Percentiles rank a stretch among this genome's conserved stretches.
These are phyloP conservation scores for Jordanella pulchra DNA, from an alignment of 2,797 vertebrate genomes.

Conservation along the genomic window DNA sequence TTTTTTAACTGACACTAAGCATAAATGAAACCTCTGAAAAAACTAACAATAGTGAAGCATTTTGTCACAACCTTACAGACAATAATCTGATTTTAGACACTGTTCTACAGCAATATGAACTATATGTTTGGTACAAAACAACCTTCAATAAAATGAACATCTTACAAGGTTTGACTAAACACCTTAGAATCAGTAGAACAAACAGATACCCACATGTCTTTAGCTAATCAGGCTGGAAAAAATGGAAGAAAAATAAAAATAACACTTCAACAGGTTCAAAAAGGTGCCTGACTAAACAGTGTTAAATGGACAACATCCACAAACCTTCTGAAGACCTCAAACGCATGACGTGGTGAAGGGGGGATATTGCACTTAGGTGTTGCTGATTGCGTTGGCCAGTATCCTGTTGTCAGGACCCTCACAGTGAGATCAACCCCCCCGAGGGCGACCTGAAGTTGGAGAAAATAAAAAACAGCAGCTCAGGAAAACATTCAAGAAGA, in stretches of 20 bases:
- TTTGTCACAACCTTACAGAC: too few relatives aligned
- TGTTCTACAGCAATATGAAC: too few relatives aligned
- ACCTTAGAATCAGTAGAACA: background rate
- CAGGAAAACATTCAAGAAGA: background rate
- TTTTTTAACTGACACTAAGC: too few relatives aligned
- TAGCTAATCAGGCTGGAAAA: too few relatives aligned
- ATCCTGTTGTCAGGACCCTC: slow-evolving; percentile 96
- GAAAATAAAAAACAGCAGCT: slow-evolving; percentile 7
- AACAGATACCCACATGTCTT: background rate
- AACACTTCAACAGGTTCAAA: background rate
- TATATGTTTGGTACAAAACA: too few relatives aligned
- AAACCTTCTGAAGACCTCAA: slow-evolving; percentile 98
- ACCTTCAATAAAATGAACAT: background rate
- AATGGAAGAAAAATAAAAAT: background rate
- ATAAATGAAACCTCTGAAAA: too few relatives aligned
- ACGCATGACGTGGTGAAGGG: slow-evolving; percentile 94
- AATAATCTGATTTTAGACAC: too few relatives aligned
- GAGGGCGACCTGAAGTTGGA: slow-evolving; percentile 85
- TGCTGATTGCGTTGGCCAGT: slow-evolving; percentile 99
- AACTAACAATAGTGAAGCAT: too few relatives aligned
- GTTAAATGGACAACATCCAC: slow-evolving; percentile 9
- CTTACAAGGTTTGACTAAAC: background rate
- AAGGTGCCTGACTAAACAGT: background rate
- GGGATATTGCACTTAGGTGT: slow-evolving; percentile 99
- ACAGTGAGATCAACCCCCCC: slow-evolving; percentile 98